Evolutionary conservation across 2,888 invertebrate species (phyloP), one percentile per base, ranked within the genome.

Genomic region (Mythimna pallens): DNA sequence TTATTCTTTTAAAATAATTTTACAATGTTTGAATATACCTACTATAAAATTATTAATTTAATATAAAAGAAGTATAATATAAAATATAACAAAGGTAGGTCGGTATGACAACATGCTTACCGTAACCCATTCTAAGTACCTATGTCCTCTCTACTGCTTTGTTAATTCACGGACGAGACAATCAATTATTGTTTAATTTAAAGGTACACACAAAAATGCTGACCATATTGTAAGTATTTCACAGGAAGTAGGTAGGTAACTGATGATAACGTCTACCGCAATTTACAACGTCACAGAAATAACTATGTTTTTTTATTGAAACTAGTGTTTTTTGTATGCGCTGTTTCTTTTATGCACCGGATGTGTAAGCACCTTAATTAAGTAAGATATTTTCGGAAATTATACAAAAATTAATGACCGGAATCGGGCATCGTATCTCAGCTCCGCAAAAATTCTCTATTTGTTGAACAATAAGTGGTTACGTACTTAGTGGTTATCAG

Each of bases 341-440:
- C 22, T 55, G 30, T 22, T 47, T 77, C 25, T 47, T 65, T 65
- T 12, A 36, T 30, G 30, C 77, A 68, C 12, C 68, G 68, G 30
- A 47, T 36, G 14, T n/a, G 0, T 36, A 43, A 55, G 17, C 30
- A n/a, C n/a, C 25, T 47, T 36, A 54, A 66, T 76, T 55, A 66
- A 61, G 52, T 20, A 34, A 47, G 17, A 25, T 34, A 43, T 47
- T 78, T 73, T 78, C 10, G 22, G 30, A 61, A 61, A 62, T 59
- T 55, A 62, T 55, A 40, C 55, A 34, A 79, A 47, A 75, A 72
- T 73, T 61, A 47, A 74, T 72, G 25, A 74, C 47, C 47, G 73
- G 30, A 74, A 54, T 36, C 52, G 20, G 25, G n/a, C 43, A 58
- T 36, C 43, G 30, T n/a, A 40, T 36, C 47, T 71, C 36, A 54